phyloP scores from a whole-genome alignment of 1,140 invertebrate species.

The Manduca sexta region DNA sequence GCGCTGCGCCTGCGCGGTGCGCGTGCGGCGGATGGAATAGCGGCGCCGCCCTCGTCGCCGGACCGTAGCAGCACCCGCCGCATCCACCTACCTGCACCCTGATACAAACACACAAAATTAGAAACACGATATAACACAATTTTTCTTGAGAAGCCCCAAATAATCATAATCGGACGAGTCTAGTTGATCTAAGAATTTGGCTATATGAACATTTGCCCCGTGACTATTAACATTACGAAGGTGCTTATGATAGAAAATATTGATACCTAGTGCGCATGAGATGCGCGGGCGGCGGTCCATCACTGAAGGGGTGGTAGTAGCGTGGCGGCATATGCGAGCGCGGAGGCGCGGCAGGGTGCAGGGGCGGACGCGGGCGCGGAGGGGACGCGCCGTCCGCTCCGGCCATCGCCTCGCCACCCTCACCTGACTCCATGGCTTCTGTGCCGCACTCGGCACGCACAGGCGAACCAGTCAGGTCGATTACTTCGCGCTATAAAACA shows the following conservation, averaged over 20 bases:
- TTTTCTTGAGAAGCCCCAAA: too few relatives aligned
- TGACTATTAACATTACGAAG: too few relatives aligned
- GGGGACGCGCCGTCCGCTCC: background rate
- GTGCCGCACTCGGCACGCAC: conserved; percentile 8
- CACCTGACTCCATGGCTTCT: conserved; percentile 9
- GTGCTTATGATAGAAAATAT: too few relatives aligned
- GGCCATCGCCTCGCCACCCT: conserved; percentile 6
- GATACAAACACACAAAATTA: background rate
- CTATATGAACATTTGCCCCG: too few relatives aligned
- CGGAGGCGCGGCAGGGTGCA: conserved; percentile 1
- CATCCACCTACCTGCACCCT: conserved; percentile 24
- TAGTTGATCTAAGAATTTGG: too few relatives aligned
- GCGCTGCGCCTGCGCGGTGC: conserved; percentile 16
- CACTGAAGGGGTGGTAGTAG: conserved; percentile 1
- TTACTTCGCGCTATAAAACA: conserved; percentile 37
- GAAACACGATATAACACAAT: too few relatives aligned
- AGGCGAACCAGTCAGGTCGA: conserved; percentile 46
- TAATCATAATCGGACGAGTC: too few relatives aligned
- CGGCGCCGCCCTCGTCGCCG: too few relatives aligned
- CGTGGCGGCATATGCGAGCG: background rate
- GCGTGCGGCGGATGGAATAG: too few relatives aligned
- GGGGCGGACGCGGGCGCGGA: background rate
- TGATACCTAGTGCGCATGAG: conserved; percentile 11
- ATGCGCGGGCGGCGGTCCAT: conserved; percentile 17
- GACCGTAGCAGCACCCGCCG: conserved; percentile 24